Percentiles rank a stretch among this genome's conserved stretches.
phyloP scores from a whole-genome alignment of 2,888 invertebrate species.

The Tuta absoluta region DNA sequence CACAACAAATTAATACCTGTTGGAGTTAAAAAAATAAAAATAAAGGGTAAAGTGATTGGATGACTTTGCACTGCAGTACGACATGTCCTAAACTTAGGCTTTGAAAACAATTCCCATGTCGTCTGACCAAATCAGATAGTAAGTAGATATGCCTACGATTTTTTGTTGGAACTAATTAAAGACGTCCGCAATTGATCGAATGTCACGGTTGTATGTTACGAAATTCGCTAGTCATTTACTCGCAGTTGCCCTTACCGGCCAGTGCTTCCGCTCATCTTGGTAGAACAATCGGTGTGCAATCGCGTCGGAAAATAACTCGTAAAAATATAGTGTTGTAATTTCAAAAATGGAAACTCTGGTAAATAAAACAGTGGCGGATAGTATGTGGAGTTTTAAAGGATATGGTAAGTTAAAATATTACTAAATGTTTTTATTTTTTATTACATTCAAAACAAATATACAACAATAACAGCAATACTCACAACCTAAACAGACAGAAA shows the following conservation, averaged over 20 bases:
- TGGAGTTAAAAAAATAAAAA: too few relatives aligned
- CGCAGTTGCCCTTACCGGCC: neutral
- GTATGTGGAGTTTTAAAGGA: slow-evolving; percentile 10
- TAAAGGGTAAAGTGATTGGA: too few relatives aligned
- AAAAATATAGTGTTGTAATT: neutral
- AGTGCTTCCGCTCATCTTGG: neutral
- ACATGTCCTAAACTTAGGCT: too few relatives aligned
- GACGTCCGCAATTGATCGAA: slow-evolving; percentile 1
- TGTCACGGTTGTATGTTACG: slow-evolving; percentile 8
- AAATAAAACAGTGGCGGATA: slow-evolving; percentile 17
- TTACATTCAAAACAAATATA: neutral
- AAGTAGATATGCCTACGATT: neutral
- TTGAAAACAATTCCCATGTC: neutral
- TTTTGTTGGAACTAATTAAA: slow-evolving; percentile 11
- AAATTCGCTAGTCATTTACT: slow-evolving; percentile 16
- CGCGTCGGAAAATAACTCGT: neutral
- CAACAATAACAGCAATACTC: too few relatives aligned
- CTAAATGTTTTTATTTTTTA: neutral
- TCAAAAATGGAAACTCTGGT: slow-evolving; percentile 5
- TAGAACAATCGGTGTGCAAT: neutral
- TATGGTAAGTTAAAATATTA: slow-evolving; percentile 5
- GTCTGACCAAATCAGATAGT: slow-evolving; percentile 7
- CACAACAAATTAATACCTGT: too few relatives aligned
- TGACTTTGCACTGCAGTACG: too few relatives aligned
- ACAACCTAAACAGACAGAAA: too few relatives aligned